Evolutionary conservation across 1,140 invertebrate species (phyloP).

Genomic region (Drosophila erecta): DNA sequence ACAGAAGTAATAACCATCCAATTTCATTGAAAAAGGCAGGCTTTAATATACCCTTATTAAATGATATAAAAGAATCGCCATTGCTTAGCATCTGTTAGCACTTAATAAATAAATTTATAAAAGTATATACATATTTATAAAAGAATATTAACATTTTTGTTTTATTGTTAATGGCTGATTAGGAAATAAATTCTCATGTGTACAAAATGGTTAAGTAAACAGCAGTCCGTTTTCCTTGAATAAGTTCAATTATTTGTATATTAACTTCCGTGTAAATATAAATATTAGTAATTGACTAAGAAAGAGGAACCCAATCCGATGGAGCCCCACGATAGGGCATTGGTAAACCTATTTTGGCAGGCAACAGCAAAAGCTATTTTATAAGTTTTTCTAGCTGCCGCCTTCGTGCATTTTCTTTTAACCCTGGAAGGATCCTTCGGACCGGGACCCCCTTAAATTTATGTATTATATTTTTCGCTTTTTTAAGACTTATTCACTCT

Average conservation of each 20-base stretch:
- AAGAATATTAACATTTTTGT: too few relatives aligned
- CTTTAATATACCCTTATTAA: conserved; percentile 2
- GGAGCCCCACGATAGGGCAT: conserved; percentile 1
- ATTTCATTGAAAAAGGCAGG: too few relatives aligned
- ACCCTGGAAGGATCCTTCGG: conserved; percentile 14
- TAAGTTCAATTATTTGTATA: too few relatives aligned
- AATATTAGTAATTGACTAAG: not conserved
- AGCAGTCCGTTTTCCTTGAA: too few relatives aligned
- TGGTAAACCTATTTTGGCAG: conserved; percentile 19
- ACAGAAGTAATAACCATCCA: not conserved
- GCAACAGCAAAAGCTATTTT: conserved; percentile 24
- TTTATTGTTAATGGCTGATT: too few relatives aligned
- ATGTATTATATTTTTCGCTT: conserved; percentile 15
- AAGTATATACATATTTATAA: too few relatives aligned
- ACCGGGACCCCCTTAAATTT: conserved; percentile 5
- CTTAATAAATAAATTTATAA: too few relatives aligned
- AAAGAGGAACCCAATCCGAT: not conserved
- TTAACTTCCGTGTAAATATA: too few relatives aligned
- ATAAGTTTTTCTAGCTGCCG: conserved; percentile 13
- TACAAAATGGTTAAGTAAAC: too few relatives aligned
- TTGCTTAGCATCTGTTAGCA: too few relatives aligned
- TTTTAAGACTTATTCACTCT: conserved; percentile 14
- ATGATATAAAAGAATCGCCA: not conserved
- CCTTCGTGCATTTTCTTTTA: not conserved
- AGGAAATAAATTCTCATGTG: too few relatives aligned